phyloP scores from a whole-genome alignment of 2,113 vertebrate genomes.

The Leucosticte australis region DNA sequence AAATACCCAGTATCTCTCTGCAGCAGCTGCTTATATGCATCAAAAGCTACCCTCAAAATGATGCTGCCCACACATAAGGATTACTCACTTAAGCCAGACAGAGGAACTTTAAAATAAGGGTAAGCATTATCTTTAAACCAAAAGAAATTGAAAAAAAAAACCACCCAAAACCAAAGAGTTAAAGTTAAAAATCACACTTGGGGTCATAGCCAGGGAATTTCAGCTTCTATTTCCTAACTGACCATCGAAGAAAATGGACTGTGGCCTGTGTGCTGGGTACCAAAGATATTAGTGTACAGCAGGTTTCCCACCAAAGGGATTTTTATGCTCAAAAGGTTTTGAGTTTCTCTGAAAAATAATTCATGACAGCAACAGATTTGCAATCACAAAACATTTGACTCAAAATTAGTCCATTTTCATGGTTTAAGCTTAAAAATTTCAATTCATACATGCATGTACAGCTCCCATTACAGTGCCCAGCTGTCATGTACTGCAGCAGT shows the following conservation, averaged over 20 bases:
- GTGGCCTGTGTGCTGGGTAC: background rate
- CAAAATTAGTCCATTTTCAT: background rate
- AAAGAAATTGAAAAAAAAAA: background rate
- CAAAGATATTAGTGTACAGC: background rate
- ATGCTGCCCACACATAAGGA: conserved; percentile 24
- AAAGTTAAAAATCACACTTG: background rate
- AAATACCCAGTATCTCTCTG: conserved; percentile 5
- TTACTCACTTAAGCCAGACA: conserved; percentile 33
- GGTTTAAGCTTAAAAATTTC: background rate
- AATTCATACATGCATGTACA: background rate
- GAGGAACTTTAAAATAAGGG: background rate
- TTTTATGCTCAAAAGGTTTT: background rate
- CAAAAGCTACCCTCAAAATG: conserved; percentile 1
- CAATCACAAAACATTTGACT: background rate
- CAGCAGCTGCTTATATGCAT: conserved; percentile 2
- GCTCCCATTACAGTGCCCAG: background rate
- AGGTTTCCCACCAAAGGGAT: background rate
- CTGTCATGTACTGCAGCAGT: background rate
- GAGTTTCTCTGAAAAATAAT: background rate
- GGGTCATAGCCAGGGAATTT: background rate
- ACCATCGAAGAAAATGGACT: background rate
- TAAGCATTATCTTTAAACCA: background rate
- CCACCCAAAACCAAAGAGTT: background rate
- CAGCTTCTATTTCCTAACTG: background rate
- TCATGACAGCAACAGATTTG: background rate